Evolutionary conservation across 1,140 invertebrate species (phyloP), one percentile per base, ranked within the genome.

Genomic region (Caerostris darwini): DNA sequence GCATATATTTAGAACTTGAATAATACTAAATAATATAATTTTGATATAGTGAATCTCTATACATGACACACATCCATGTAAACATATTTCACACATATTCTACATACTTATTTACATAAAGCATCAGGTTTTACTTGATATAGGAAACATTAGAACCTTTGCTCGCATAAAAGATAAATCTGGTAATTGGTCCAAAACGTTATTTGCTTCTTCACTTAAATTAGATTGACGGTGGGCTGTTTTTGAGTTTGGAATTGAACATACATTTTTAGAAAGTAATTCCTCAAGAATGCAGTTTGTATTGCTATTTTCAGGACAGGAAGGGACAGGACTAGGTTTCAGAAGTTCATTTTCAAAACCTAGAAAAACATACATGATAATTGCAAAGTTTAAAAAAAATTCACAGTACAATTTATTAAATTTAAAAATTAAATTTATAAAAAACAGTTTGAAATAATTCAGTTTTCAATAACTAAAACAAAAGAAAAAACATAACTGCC

Each of bases 81-180:
- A 53, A 90, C 69, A 85, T 92, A 92, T 92, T 56, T 64, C 86
- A 88, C 56, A 93, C 53, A 54, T 77, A 58, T 8, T n/a, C 54
- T 81, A 81, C n/a, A 19, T 82, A 82, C 6, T 50, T 89, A 88
- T 89, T 57, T 94, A 89, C 69, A 94, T 57, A 69, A 71, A 77
- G 17, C 34, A 90, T 94, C 93, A 94, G 57, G 93, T 94, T 59
- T 94, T 94, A 77, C 89, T 92, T 34, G 82, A 90, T 58, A 95
- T 91, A 85, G 95, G 95, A 93, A 94, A 95, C 94, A 95, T 95
- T 7, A 95, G 81, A 69, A 95, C 94, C 85, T 95, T 95, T 54
- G 95, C 94, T 86, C 83, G 82, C 93, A 95, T 94, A 67, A 94
- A 95, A 14, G 94, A 95, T n/a, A 95, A 59, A 90, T 95, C 94